Percentiles rank a stretch among this genome's conserved stretches.
phyloP scores from a whole-genome alignment of 2,113 vertebrate genomes.

The Crypturellus undulatus region DNA sequence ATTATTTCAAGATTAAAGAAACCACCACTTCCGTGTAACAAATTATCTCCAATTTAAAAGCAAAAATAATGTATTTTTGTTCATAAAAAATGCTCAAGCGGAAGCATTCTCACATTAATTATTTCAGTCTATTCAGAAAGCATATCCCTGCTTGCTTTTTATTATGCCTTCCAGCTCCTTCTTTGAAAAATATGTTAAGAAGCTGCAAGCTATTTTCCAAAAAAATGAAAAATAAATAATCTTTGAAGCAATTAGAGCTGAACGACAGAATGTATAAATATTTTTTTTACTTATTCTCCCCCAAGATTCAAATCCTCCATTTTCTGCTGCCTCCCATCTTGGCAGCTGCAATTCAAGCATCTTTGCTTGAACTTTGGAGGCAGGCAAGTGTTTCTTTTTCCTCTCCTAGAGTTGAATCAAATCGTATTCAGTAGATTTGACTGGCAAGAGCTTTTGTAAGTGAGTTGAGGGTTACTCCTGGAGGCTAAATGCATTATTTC shows the following conservation, averaged over 20 bases:
- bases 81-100: constrained; percentile 79
- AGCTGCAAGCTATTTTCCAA: constrained; percentile 81
- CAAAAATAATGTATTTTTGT: constrained; percentile 83
- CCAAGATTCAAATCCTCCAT: constrained; percentile 71
- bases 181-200: constrained; percentile 85
- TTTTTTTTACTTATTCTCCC: constrained; percentile 79
- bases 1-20: constrained; percentile 85
- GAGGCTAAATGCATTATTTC: constrained; percentile 79
- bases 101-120: constrained; percentile 86
- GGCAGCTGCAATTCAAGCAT: constrained; percentile 71
- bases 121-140: constrained; percentile 83
- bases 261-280: constrained; percentile 80
- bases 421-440: constrained; percentile 76
- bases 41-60: constrained; percentile 84
- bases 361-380: constrained; percentile 78
- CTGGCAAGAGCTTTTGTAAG: constrained; percentile 78
- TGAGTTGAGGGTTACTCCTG: constrained; percentile 71
- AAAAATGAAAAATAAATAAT: constrained; percentile 83
- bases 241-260: constrained; percentile 83
- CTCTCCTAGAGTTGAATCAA: constrained; percentile 75
- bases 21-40: constrained; percentile 82
- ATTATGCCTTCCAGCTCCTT: constrained; percentile 84
- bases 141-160: constrained; percentile 83
- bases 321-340: constrained; percentile 75
- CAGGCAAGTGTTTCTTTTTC: constrained; percentile 75